Evolutionary conservation across 2,888 invertebrate genomes (phyloP).

Genomic region (Cistogaster globosa): DNA sequence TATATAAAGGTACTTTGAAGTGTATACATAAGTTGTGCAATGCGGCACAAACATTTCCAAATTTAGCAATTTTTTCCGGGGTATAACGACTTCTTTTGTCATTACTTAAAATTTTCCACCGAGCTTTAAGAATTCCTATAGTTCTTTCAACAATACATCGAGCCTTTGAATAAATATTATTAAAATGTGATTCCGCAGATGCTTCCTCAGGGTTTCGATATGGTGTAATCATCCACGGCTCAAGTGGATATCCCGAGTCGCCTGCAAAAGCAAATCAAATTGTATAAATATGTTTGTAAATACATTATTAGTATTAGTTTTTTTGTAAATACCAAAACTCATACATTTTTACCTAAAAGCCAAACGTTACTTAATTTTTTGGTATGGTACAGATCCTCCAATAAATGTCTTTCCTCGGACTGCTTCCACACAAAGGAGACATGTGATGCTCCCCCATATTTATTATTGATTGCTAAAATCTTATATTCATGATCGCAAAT

Average conservation of each 20-base stretch:
- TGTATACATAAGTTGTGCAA: not conserved
- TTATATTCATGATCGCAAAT: no score
- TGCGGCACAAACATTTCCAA: no score
- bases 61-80: no score
- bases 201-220: no score
- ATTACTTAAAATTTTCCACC: slow-evolving; percentile 7
- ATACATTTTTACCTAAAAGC: not conserved
- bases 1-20: not conserved
- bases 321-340: no score
- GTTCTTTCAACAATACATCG: not conserved
- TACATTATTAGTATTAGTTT: no score
- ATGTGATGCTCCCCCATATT: slow-evolving; percentile 11
- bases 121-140: not conserved
- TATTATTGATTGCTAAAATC: not conserved
- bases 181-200: not conserved
- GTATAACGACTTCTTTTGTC: not conserved
- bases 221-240: no score
- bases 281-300: no score
- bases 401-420: not conserved
- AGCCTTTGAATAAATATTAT: not conserved
- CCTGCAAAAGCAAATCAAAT: no score
- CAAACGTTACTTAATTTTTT: slow-evolving; percentile 1
- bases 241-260: no score
- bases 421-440: slow-evolving; percentile 14
- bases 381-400: not conserved